These are phyloP conservation scores for Lycorma delicatula DNA, from an alignment of 1,140 invertebrate species.

Conservation along the genomic window DNA sequence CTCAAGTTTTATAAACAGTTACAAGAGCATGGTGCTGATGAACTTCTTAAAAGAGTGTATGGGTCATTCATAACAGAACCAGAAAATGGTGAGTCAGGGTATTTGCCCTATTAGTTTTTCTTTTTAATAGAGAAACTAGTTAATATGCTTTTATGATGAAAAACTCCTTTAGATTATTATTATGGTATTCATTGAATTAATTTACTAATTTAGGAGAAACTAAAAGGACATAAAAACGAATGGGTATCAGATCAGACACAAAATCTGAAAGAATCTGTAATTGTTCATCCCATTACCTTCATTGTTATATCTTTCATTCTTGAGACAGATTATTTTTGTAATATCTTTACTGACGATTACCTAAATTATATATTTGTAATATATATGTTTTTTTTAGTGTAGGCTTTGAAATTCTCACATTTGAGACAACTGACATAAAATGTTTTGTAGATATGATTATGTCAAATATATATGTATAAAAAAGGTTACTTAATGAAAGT, in stretches of 20 bases:
- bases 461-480: no score
- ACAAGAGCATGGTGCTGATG: constrained; percentile 95
- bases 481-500: no score
- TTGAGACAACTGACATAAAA: no score
- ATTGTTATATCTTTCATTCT: no score
- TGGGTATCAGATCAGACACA: background rate
- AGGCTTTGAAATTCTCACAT: no score
- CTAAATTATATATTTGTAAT: no score
- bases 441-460: no score
- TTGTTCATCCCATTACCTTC: no score
- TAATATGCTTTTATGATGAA: background rate
- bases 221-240: background rate
- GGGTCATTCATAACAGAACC: constrained; percentile 67
- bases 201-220: background rate
- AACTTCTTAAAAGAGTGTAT: constrained; percentile 89
- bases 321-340: no score
- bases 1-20: constrained; percentile 98
- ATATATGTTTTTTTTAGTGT: no score
- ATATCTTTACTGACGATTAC: no score
- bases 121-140: background rate
- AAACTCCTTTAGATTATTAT: background rate
- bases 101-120: constrained; percentile 5
- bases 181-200: background rate
- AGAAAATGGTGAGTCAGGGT: constrained; percentile 62
- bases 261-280: no score